These are phyloP conservation scores for Anguilla megastoma DNA, from an alignment of 2,797 vertebrate species.

Conservation along the genomic window DNA sequence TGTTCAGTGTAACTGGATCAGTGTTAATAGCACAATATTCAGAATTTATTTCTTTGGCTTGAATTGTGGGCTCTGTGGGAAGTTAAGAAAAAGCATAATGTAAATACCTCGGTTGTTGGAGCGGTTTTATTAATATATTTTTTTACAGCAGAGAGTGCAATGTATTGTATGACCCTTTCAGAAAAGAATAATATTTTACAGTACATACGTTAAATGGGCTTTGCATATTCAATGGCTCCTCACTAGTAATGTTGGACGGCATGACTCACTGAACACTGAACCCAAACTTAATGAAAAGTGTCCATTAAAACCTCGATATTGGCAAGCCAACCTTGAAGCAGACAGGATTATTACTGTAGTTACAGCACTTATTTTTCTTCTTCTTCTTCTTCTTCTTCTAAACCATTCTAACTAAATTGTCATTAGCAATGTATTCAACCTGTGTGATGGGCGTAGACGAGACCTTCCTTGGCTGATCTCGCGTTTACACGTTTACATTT, in stretches of 20 bases:
- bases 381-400: neutral
- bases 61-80: neutral
- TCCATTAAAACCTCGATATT: neutral
- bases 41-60: neutral
- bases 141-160: neutral
- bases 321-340: neutral
- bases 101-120: neutral
- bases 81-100: neutral
- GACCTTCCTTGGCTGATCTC: neutral
- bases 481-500: neutral
- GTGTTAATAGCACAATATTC: neutral
- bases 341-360: neutral
- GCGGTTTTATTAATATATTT: neutral
- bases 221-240: neutral
- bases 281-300: neutral
- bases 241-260: neutral
- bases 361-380: neutral
- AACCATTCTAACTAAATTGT: neutral
- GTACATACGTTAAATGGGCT: neutral
- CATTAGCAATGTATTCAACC: neutral
- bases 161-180: neutral
- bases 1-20: neutral
- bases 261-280: neutral
- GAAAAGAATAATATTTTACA: neutral
- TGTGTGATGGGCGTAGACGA: neutral